phyloP scores from a whole-genome alignment of 2,797 vertebrate genomes.

The Poecilia velifera region DNA sequence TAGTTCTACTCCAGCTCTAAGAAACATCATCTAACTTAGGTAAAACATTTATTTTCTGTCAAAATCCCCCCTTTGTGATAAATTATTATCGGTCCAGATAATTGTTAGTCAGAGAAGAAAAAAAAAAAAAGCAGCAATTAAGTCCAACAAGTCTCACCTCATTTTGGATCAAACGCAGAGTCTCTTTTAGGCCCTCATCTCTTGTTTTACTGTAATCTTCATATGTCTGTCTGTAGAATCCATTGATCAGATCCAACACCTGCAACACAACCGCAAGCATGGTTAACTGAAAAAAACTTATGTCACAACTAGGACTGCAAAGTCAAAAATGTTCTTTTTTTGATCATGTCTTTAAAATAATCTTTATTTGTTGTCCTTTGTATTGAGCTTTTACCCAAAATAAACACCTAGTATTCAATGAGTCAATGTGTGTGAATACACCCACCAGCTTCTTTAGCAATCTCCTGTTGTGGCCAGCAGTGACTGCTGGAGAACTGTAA shows the following conservation, averaged over 20 bases:
- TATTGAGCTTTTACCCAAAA: background rate
- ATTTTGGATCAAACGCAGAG: slow-evolving; percentile 85
- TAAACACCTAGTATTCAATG: background rate
- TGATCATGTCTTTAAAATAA: background rate
- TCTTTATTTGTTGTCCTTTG: background rate
- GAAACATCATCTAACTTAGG: background rate
- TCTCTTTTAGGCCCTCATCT: slow-evolving; percentile 78
- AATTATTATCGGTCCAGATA: background rate
- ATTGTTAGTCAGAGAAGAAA: background rate
- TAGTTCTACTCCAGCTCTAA: background rate
- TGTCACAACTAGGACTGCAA: background rate
- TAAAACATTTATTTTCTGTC: slow-evolving; percentile 1
- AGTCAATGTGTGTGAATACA: background rate
- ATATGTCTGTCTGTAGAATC: slow-evolving; percentile 87
- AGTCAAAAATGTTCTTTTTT: background rate
- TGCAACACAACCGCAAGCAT: slow-evolving; percentile 55
- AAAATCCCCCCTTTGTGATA: background rate
- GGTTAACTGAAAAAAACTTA: background rate
- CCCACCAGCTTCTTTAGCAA: background rate
- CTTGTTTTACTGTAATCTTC: slow-evolving; percentile 67
- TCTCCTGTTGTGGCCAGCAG: background rate
- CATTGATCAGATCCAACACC: slow-evolving; percentile 86
- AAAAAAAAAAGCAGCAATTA: slow-evolving; percentile 3
- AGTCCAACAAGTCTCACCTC: slow-evolving; percentile 79
- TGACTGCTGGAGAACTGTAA: background rate